Conservation (phyloP, 1,140 invertebrate genomes). For the Apis mellifera region Amel_HAv3.1 CM009932.2:11597001-11597500, state of each 20-base stretch:
- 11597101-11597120: slow-evolving; percentile 74
- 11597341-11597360: slow-evolving; percentile 44
- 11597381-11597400: slow-evolving; percentile 61
- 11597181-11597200: slow-evolving; percentile 17
- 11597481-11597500: slow-evolving; percentile 34
- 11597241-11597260: slow-evolving; percentile 42
- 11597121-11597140: slow-evolving; percentile 65
- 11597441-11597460: slow-evolving; percentile 61
- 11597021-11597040: slow-evolving; percentile 53
- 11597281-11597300: slow-evolving; percentile 55
- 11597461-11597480: slow-evolving; percentile 40
- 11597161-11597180: slow-evolving; percentile 4
- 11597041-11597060: slow-evolving; percentile 58
- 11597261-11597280: slow-evolving; percentile 76
- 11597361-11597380: slow-evolving; percentile 58
- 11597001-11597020: slow-evolving; percentile 51
- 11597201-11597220: slow-evolving; percentile 32
- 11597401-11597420: slow-evolving; percentile 8
- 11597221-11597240: slow-evolving; percentile 6
- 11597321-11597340: slow-evolving; percentile 50
- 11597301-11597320: slow-evolving; percentile 54
- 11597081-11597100: slow-evolving; percentile 64
- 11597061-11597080: slow-evolving; percentile 16
- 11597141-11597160: slow-evolving; percentile 47
- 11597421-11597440: neutral